Conservation (phyloP, 2,113 vertebrate genomes). For the Nyctereutes procyonoides region DNA sequence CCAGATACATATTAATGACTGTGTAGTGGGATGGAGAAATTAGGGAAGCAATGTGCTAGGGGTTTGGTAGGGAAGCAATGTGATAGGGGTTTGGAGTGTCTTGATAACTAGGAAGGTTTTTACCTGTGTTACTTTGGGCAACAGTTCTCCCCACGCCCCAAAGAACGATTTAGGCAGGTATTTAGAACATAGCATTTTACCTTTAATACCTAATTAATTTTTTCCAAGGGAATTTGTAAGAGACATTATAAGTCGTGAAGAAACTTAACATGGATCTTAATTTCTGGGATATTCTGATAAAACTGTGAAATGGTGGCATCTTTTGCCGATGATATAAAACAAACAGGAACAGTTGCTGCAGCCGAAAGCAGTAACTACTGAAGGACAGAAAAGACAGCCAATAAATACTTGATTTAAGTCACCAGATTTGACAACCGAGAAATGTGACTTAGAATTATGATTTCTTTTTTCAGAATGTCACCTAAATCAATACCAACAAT, state of each 20-base stretch:
- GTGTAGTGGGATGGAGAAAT: background rate
- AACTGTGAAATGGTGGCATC: background rate
- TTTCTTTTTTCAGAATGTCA: background rate
- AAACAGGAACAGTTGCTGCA: background rate
- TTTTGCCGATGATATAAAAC: background rate
- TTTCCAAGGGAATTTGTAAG: background rate
- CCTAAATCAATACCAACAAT: constrained; percentile 52
- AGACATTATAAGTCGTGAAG: background rate
- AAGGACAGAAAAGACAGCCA: constrained; percentile 7
- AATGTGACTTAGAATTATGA: constrained; percentile 56
- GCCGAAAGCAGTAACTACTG: background rate
- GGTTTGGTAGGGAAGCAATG: background rate
- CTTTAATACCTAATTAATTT: background rate
- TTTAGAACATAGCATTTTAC: background rate
- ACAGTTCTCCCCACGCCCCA: background rate
- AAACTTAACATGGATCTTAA: constrained; percentile 1
- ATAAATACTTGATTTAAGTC: constrained; percentile 10
- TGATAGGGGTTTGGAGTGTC: background rate
- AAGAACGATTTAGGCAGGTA: constrained; percentile 22
- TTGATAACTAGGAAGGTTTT: background rate
- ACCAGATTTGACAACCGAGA: constrained; percentile 45
- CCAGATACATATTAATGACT: background rate
- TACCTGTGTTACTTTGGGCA: background rate
- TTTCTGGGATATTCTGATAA: background rate
- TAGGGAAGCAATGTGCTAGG: background rate